A percentile compares a stretch with the other conserved stretches of the same genome.
Evolutionary conservation across 2,888 invertebrate genomes (phyloP).

Genomic region (Drosophila eohydei): DNA sequence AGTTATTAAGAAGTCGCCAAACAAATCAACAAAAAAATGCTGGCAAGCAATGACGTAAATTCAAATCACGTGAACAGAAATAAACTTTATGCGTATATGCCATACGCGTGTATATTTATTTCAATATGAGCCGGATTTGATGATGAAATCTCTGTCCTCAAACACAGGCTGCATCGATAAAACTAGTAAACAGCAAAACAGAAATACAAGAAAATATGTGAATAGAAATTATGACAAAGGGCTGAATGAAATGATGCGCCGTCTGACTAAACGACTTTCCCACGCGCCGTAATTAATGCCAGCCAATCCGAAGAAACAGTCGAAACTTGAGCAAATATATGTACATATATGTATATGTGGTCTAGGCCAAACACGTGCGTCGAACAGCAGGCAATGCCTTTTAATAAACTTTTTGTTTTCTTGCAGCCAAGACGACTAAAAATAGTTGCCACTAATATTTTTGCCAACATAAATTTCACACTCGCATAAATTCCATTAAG

Average conservation of each 20-base stretch:
- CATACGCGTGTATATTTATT: conserved; percentile 7
- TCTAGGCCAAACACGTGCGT: conserved; percentile 47
- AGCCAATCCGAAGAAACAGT: conserved; percentile 15
- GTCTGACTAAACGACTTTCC: conserved; percentile 36
- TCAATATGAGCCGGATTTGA: conserved; percentile 12
- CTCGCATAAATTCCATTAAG: conserved; percentile 82
- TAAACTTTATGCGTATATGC: conserved; percentile 8
- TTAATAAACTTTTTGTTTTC: conserved; percentile 23
- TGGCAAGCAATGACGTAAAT: conserved; percentile 7
- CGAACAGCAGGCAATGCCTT: conserved; percentile 40
- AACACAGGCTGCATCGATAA: conserved; percentile 4
- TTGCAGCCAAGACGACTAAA: conserved; percentile 42
- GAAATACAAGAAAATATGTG: conserved; percentile 19
- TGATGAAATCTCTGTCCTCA: conserved; percentile 14
- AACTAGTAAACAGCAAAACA: conserved; percentile 21
- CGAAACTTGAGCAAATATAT: neutral
- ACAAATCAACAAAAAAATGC: neutral
- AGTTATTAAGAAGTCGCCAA: neutral
- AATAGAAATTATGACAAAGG: conserved; percentile 31
- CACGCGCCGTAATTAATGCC: conserved; percentile 54
- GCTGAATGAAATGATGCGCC: conserved; percentile 21
- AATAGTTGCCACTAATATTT: conserved; percentile 64
- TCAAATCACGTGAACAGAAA: conserved; percentile 22
- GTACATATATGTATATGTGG: neutral
- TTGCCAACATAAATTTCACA: conserved; percentile 77